phyloP scores from a whole-genome alignment of 30 jellyfish, hydroid and myxozoan species.

The Haliclystus octoradiatus region DNA sequence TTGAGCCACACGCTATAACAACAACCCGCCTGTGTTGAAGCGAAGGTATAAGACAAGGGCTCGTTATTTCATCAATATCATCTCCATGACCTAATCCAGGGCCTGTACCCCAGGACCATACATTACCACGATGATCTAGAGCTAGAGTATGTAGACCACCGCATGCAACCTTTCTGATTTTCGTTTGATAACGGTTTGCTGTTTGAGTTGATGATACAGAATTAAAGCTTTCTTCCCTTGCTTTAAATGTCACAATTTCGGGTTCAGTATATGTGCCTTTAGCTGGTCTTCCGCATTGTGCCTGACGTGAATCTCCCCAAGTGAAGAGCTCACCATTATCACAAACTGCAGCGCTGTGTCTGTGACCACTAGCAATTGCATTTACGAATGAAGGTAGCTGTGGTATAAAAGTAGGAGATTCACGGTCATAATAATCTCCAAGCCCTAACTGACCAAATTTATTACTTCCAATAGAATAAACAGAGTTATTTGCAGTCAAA shows the following conservation, averaged over 20 bases:
- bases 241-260: constrained; percentile 45
- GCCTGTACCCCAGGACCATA: constrained; percentile 96
- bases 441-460: constrained; percentile 89
- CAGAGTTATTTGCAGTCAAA: constrained; percentile 35
- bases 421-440: constrained; percentile 64
- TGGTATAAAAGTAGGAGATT: constrained; percentile 18
- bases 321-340: constrained; percentile 58
- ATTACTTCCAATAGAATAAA: constrained; percentile 67
- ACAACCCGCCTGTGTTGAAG: constrained; percentile 45
- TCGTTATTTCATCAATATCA: constrained; percentile 30
- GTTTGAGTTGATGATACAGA: neutral
- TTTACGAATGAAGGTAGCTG: constrained; percentile 30
- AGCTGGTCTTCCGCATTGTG: constrained; percentile 91
- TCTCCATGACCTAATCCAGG: constrained; percentile 65
- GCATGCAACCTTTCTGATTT: constrained; percentile 43
- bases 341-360: constrained; percentile 71
- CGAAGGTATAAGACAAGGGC: constrained; percentile 38
- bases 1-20: constrained; percentile 50
- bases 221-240: neutral
- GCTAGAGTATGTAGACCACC: constrained; percentile 67
- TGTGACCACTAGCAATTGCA: constrained; percentile 61
- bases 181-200: constrained; percentile 4
- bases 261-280: constrained; percentile 88
- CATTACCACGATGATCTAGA: constrained; percentile 49
- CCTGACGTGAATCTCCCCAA: constrained; percentile 98